Evolutionary conservation across 2,888 invertebrate species (phyloP), one percentile per base, ranked within the genome.

Genomic region (Ceraclea dissimilis): DNA sequence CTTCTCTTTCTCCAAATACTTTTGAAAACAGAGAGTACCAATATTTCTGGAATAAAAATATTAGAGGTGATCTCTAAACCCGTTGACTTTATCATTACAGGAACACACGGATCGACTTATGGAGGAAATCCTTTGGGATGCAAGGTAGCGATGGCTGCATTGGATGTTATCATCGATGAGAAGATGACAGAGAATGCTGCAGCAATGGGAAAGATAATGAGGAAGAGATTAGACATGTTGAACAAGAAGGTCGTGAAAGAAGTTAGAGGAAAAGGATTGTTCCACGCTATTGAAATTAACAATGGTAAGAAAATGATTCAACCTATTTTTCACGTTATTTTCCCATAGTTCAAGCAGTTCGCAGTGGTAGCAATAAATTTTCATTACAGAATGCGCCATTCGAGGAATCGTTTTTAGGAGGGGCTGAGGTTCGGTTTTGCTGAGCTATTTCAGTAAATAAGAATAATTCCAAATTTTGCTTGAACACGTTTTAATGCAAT

Each of bases 81-180:
- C 1, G 1, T 43, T 10, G 18, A 43, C 8, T 43, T 43, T 11
- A n/a, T 26, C 26, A 6, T 43, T 13, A 16, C 55, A 70, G 78
- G 79, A 21, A 76, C 78, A 2, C 91, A 93, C 68, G 90, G 91
- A 19, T 90, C 90, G 1, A 93, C 91, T 0, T 92, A 86, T 65
- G 91, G 91, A 5, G 91, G 91, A 1, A 92, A 90, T 71, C 89
- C 91, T 0, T 70, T 93, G 19, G 90, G 85, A 0, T 85, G 85
- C 61, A 80, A 79, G 67, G 81, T 92, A 0, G 89, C 88, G 1
- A 79, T 88, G 50, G 84, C 85, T 50, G 85, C 90, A 2, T 70
- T 93, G 2, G 77, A 85, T 69, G 84, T 90, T 43, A 65, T 90
- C 34, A 80, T 86, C 67, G 87, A 90, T 60, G 90, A 91, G 67